Percentiles rank a stretch among this genome's conserved stretches.
phyloP scores from a whole-genome alignment of 2,888 invertebrate species.

The Nomada ferruginata region DNA sequence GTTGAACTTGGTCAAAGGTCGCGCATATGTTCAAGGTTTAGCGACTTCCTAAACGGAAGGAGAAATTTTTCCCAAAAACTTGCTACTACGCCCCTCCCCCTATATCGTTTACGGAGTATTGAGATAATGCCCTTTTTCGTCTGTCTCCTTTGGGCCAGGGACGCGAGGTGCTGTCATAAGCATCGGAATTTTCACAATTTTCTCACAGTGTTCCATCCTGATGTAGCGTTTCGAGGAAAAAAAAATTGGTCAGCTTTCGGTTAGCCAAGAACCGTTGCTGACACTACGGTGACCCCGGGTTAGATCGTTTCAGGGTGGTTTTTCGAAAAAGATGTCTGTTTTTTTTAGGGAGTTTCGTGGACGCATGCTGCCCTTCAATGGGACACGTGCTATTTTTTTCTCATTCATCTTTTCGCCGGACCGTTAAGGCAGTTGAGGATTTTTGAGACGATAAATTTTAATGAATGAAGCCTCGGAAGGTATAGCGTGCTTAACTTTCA shows the following conservation, averaged over 20 bases:
- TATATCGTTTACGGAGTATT: constrained; percentile 12
- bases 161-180: constrained; percentile 5
- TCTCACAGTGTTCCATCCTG: constrained; percentile 54
- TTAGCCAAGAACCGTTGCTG: constrained; percentile 41
- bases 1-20: constrained; percentile 74
- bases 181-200: constrained; percentile 10
- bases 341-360: not conserved
- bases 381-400: constrained; percentile 24
- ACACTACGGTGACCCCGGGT: constrained; percentile 36
- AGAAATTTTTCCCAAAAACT: constrained; percentile 76
- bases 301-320: constrained; percentile 23
- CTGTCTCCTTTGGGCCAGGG: constrained; percentile 7
- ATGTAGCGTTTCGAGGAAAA: constrained; percentile 49
- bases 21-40: constrained; percentile 75
- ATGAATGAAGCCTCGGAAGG: no score
- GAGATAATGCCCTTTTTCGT: constrained; percentile 50
- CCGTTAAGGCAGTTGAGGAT: not conserved
- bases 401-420: not conserved
- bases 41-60: constrained; percentile 63
- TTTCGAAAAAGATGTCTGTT: constrained; percentile 11
- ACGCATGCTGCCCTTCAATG: not conserved
- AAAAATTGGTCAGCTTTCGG: constrained; percentile 46
- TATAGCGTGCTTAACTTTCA: no score
- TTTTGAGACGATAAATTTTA: not conserved
- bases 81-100: constrained; percentile 12